Evolutionary conservation across 2,888 invertebrate genomes (phyloP).

Genomic region (Agriotes lineatus): DNA sequence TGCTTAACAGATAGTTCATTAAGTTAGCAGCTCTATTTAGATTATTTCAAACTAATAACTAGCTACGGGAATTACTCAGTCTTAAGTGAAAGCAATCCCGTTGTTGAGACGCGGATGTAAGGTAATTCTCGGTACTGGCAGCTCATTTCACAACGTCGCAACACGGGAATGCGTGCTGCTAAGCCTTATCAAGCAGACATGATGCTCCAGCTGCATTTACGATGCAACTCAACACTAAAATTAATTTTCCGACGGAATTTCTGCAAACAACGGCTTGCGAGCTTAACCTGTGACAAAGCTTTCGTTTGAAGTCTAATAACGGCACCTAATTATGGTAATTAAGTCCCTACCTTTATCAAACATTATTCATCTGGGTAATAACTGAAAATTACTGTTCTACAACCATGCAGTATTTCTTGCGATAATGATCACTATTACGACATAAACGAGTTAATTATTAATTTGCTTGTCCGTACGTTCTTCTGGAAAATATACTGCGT

Average conservation of each 20-base stretch:
- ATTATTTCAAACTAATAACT: too few relatives aligned
- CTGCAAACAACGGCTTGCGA: background rate
- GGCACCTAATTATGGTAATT: conserved; percentile 17
- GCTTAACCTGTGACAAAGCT: conserved; percentile 1
- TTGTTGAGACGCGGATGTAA: too few relatives aligned
- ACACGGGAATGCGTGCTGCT: background rate
- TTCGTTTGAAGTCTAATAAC: conserved; percentile 21
- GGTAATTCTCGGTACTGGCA: too few relatives aligned
- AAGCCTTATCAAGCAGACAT: background rate
- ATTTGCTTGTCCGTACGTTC: background rate
- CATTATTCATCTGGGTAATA: conserved; percentile 27
- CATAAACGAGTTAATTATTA: conserved; percentile 17
- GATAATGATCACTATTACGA: conserved; percentile 12
- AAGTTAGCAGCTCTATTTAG: too few relatives aligned
- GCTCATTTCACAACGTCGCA: too few relatives aligned
- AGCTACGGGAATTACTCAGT: too few relatives aligned
- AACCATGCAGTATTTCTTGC: conserved; percentile 12
- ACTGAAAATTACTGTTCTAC: conserved; percentile 23
- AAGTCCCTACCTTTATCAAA: conserved; percentile 29
- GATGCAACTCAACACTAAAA: background rate
- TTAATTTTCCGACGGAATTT: conserved; percentile 7
- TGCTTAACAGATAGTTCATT: too few relatives aligned
- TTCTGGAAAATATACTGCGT: too few relatives aligned
- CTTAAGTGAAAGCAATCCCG: too few relatives aligned
- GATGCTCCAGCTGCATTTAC: conserved; percentile 4